phyloP scores from a whole-genome alignment of 2,888 invertebrate species.

The Eristalinus aeneus region DNA sequence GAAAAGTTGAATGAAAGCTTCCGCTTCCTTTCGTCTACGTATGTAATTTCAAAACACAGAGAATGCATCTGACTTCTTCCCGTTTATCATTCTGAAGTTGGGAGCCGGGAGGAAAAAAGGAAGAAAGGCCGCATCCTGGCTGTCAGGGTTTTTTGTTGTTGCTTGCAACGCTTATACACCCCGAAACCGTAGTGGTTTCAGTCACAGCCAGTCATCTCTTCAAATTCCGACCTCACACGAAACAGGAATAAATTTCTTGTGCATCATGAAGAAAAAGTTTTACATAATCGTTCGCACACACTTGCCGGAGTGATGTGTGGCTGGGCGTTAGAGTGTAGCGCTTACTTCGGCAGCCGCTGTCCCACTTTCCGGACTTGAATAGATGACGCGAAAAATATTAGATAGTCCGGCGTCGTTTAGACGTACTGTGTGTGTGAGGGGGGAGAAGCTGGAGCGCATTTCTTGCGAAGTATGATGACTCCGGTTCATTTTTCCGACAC shows the following conservation, averaged over 20 bases:
- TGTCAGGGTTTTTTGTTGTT: not conserved
- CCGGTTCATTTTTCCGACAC: conserved; percentile 46
- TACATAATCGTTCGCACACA: conserved; percentile 34
- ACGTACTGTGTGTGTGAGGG: not conserved
- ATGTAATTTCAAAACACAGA: conserved; percentile 22
- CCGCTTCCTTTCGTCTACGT: conserved; percentile 46
- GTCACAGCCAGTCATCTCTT: conserved; percentile 41
- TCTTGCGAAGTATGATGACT: conserved; percentile 31
- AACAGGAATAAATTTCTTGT: conserved; percentile 49
- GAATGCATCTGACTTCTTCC: conserved; percentile 34
- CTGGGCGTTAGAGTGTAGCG: conserved; percentile 18
- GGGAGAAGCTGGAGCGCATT: not conserved
- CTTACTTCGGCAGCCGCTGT: conserved; percentile 37
- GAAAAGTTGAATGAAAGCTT: conserved; percentile 57
- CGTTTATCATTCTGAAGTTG: conserved; percentile 16
- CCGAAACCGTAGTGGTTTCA: conserved; percentile 35
- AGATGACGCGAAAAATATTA: conserved; percentile 36
- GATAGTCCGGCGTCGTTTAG: conserved; percentile 9
- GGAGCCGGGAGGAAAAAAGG: not conserved
- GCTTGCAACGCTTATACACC: not conserved
- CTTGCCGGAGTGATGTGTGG: not conserved
- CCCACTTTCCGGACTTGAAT: conserved; percentile 50
- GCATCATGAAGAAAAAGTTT: conserved; percentile 52
- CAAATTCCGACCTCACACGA: conserved; percentile 25
- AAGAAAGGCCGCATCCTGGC: conserved; percentile 18